A percentile compares a stretch with the other conserved stretches of the same genome.
These are phyloP conservation scores for Drosophila prostipennis DNA, from an alignment of 2,888 invertebrate species.

Conservation along the genomic window DNA sequence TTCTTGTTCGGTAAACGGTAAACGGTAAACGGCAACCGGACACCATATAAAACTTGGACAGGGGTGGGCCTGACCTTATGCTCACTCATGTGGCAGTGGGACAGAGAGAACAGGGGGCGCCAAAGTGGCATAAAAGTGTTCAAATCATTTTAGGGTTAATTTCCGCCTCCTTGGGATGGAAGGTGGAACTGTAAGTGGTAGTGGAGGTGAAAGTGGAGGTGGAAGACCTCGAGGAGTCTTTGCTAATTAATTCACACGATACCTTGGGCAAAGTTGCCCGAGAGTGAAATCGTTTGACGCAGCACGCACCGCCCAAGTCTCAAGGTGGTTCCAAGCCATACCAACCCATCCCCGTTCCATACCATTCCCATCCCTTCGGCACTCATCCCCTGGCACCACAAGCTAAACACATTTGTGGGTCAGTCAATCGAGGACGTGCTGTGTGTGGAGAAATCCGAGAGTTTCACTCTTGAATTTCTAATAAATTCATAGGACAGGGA, in stretches of 20 bases:
- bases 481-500: conserved; percentile 69
- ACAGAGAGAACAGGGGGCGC: conserved; percentile 23
- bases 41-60: no score
- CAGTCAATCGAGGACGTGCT: conserved; percentile 62
- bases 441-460: conserved; percentile 61
- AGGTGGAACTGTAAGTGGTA: no score
- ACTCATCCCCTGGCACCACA: conserved; percentile 19
- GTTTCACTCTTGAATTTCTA: conserved; percentile 78
- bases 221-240: conserved; percentile 11
- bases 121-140: conserved; percentile 72
- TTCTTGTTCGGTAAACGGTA: conserved; percentile 57
- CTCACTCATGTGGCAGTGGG: conserved; percentile 52
- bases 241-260: conserved; percentile 77
- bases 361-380: neutral
- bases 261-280: conserved; percentile 47
- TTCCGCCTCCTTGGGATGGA: conserved; percentile 59
- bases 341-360: neutral
- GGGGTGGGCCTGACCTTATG: conserved; percentile 30
- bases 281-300: conserved; percentile 21
- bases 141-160: conserved; percentile 74
- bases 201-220: no score
- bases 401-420: conserved; percentile 65
- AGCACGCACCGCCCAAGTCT: conserved; percentile 44
- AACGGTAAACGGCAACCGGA: conserved; percentile 67
- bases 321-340: neutral